Evolutionary conservation across 2,113 vertebrate species (phyloP).

Genomic region (Condylura cristata): DNA sequence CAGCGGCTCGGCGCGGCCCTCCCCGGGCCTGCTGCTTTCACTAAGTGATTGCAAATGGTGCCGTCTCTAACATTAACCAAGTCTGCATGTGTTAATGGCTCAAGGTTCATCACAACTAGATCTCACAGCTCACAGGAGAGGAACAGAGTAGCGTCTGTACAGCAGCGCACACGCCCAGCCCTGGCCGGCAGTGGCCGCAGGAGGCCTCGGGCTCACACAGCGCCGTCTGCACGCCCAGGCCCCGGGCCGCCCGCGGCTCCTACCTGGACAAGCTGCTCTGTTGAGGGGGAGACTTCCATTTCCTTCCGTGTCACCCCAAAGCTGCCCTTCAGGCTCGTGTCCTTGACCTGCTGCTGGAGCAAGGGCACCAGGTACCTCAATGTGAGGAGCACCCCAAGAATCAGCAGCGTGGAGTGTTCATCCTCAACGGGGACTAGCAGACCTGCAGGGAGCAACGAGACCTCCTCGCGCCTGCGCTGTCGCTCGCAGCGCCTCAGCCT

Average conservation of each 20-base stretch:
- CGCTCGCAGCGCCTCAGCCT: fast-evolving
- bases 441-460: slow-evolving; percentile 82
- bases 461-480: fast-evolving
- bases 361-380: slow-evolving; percentile 96
- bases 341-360: slow-evolving; percentile 96
- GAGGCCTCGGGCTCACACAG: neutral
- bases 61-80: too few relatives aligned
- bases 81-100: too few relatives aligned
- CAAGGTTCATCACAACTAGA: too few relatives aligned
- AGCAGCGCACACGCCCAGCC: too few relatives aligned
- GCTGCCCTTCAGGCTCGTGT: slow-evolving; percentile 97
- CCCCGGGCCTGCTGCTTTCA: too few relatives aligned
- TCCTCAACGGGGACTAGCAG: slow-evolving; percentile 93
- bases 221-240: neutral
- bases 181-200: too few relatives aligned
- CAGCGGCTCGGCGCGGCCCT: too few relatives aligned
- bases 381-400: slow-evolving; percentile 95
- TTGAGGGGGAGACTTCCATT: slow-evolving; percentile 93
- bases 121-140: too few relatives aligned
- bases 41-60: too few relatives aligned
- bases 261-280: slow-evolving; percentile 96
- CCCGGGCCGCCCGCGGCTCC: neutral
- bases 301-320: slow-evolving; percentile 97
- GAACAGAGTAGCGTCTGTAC: too few relatives aligned
- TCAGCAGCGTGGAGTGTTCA: slow-evolving; percentile 92